Evolutionary conservation across 2,888 invertebrate species (phyloP), one percentile per base, ranked within the genome.

Genomic region (Ferdinandea cuprea): DNA sequence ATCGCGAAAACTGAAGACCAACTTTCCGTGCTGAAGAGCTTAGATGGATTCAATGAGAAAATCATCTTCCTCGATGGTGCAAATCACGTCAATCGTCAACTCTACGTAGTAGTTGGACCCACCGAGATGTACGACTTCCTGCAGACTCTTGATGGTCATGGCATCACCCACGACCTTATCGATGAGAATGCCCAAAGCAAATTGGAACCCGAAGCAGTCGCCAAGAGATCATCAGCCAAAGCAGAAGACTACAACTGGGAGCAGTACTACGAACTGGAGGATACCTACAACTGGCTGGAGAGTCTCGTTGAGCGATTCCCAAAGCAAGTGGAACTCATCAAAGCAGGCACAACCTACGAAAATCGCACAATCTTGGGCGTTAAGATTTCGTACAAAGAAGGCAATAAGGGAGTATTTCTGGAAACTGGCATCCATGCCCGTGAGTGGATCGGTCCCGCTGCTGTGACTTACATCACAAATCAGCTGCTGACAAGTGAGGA

Each of bases 381-480:
- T 1, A 93, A 92, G 50, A 90, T 92, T 88, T 32, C 90, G 89
- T 90, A 92, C 58, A 88, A 89, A 9, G 86, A 88, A 0, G 89
- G 89, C 1, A 92, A 93, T 71, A 92, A 93, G 0, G 92, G 92
- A 9, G 56, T 85, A 11, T 73, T 85, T 17, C 15, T 83, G 2
- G 94, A 94, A 88, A 93, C 90, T 15, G 93, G 93, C 32, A 95
- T 95, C 86, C 93, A 95, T 81, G 95, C 94, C 0, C 93, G 96
- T 52, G 97, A 97, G 89, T 97, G 95, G 95, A 92, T 95, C 7
- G 92, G 93, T 0, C 93, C 95, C 0, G 94, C 94, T 0, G 92
- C 94, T 0, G 89, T 93, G 0, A 93, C 94, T 0, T 95, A 93
- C 86, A 89, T 95, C 1, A 90, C 93, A 6, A 92, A 94, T 81